Base-by-base conservation (phyloP, 2,797 vertebrate genomes). In the Fundulus diaphanus region DNA sequence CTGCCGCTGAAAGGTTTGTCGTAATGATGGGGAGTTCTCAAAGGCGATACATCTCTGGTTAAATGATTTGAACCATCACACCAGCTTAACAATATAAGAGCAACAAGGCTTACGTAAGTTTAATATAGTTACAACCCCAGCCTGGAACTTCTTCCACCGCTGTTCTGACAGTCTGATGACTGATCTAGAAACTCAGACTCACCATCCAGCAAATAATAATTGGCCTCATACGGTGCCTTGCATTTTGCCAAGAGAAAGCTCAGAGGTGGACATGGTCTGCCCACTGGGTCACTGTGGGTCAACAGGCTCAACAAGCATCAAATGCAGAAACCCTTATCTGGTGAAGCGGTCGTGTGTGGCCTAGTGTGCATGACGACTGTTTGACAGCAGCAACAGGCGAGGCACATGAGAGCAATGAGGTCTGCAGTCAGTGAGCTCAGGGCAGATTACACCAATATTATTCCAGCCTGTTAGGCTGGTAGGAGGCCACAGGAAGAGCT, bases 361-460 rank as follows among this genome's bases (percentile, higher is more conserved):
- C 15, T 27, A 27, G 37, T 44, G 24, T 7, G 66, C 20, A 13
- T 16, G 13, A 57, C n/a, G 16, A 29, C 2, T 68, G 66, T 68
- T 49, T 49, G 67, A 29, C 67, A 68, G 66, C n/a, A 48, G 66
- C 66, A 48, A 20, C 31, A 61, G 59, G 18, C 20, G 20, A 35
- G 18, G 8, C 33, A 1, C 2, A 44, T 44, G 67, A 68, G 7
- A 68, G 27, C 44, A 48, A 68, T 12, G 27, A 68, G 67, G 44
- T 68, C 67, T 68, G 16, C 44, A 68, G 67, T 68, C 85, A 84
- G 73, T 8, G 11, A 76, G 74, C 69, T 79, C 74, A 77, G 73
- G 67, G 75, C 61, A 78, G 76, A 88, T 88, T 85, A 87, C 29
- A 63, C 66, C 72, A 81, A 61, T 78, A 80, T 88, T 68, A 49